Percentiles rank a stretch among this genome's conserved stretches.
Conservation (phyloP, 2,888 invertebrate species). For the Magallana nippona region DNA sequence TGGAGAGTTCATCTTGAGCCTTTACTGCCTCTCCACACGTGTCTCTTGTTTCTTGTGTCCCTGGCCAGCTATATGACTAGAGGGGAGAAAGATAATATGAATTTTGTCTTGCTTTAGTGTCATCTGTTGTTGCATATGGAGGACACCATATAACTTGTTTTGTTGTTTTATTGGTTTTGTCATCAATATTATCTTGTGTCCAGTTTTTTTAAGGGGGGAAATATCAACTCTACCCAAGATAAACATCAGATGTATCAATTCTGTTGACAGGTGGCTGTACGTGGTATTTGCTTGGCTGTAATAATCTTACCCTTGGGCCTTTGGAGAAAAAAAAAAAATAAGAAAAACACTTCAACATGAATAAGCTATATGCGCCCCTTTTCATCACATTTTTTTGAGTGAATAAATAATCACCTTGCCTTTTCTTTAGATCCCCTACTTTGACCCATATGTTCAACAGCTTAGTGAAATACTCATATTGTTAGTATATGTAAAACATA, state of each 20-base stretch:
- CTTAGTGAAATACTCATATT: not conserved
- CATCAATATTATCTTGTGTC: not conserved
- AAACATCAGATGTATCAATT: not conserved
- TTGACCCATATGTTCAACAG: not conserved
- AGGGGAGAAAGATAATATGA: not conserved
- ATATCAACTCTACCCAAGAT: not conserved
- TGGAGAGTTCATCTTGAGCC: not conserved
- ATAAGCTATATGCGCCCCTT: not conserved
- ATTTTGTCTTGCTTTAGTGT: not conserved
- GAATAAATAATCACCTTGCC: not conserved
- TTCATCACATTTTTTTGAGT: not conserved
- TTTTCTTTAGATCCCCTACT: not conserved
- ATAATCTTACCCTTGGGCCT: no score
- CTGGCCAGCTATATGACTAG: not conserved
- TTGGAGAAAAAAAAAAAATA: no score
- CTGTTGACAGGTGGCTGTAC: not conserved
- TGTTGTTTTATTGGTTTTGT: not conserved
- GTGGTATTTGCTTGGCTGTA: no score
- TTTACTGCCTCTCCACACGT: not conserved
- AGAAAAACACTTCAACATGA: no score
- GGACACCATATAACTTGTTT: no score
- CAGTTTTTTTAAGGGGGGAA: not conserved
- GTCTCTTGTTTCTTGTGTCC: not conserved
- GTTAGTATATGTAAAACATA: conserved; percentile 7
- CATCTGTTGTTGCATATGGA: not conserved